Conservation (phyloP, 2,797 vertebrate species). For the Rhynchotus rufescens region DNA sequence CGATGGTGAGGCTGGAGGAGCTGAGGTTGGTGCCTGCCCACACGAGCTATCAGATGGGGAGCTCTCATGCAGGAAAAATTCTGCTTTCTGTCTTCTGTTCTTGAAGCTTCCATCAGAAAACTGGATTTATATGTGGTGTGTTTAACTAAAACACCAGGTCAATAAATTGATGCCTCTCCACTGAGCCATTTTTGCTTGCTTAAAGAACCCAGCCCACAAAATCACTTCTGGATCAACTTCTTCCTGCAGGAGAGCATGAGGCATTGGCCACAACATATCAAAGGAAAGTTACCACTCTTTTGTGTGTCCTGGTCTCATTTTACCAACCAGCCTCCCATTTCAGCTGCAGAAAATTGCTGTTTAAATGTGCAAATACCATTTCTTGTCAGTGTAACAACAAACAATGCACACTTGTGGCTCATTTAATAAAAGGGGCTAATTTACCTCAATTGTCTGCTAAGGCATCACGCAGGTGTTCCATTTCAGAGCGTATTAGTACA, state of each 20-base stretch:
- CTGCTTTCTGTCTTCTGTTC: neutral
- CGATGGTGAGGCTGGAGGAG: fast-evolving
- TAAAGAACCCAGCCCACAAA: neutral
- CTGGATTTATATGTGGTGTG: neutral
- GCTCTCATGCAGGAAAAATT: neutral
- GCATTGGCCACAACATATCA: neutral
- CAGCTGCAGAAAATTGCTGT: neutral
- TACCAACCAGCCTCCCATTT: neutral
- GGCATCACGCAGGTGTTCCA: slow-evolving; percentile 72
- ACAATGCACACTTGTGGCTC: slow-evolving; percentile 49
- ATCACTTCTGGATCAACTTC: neutral
- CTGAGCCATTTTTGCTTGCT: neutral
- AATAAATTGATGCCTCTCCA: fast-evolving
- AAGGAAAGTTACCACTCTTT: neutral
- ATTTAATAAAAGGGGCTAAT: slow-evolving; percentile 73
- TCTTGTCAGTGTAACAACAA: slow-evolving; percentile 44
- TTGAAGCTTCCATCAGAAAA: neutral
- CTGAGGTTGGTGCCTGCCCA: neutral
- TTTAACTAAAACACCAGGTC: neutral
- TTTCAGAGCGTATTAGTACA: slow-evolving; percentile 74
- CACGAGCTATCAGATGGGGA: fast-evolving
- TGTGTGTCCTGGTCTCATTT: neutral
- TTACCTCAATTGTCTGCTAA: slow-evolving; percentile 66
- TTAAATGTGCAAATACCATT: neutral
- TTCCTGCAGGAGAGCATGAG: fast-evolving